Evolutionary conservation across 2,113 vertebrate genomes (phyloP).

Genomic region (Muscicapa adusta): DNA sequence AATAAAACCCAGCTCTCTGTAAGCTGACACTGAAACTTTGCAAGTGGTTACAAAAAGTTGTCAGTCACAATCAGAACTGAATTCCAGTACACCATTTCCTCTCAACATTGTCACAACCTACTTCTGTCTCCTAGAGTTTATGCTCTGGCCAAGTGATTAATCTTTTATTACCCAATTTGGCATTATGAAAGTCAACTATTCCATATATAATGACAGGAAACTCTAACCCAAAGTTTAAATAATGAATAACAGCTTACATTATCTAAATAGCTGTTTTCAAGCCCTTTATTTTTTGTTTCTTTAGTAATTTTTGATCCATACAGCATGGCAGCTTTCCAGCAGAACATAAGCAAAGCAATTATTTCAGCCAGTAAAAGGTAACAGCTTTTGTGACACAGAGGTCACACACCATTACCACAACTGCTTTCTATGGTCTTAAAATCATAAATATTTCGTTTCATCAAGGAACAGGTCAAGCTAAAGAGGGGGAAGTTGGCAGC

Average conservation of each 20-base stretch:
- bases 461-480: background rate
- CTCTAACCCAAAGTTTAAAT: background rate
- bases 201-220: background rate
- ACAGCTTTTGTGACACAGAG: background rate
- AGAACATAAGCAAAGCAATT: background rate
- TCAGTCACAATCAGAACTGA: background rate
- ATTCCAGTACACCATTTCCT: fast-evolving
- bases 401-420: background rate
- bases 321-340: background rate
- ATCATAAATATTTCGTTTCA: background rate
- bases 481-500: background rate
- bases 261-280: background rate
- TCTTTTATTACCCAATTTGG: background rate
- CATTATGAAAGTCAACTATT: background rate
- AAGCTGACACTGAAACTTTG: background rate
- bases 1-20: background rate
- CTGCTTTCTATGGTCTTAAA: background rate
- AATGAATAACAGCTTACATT: background rate
- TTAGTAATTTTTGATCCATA: background rate
- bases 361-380: background rate
- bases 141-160: background rate
- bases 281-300: background rate
- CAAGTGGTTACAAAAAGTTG: background rate
- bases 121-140: background rate
- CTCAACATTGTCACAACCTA: background rate